Conservation (phyloP, 1,140 invertebrate species). For the Alviniconcha marisindica region DNA sequence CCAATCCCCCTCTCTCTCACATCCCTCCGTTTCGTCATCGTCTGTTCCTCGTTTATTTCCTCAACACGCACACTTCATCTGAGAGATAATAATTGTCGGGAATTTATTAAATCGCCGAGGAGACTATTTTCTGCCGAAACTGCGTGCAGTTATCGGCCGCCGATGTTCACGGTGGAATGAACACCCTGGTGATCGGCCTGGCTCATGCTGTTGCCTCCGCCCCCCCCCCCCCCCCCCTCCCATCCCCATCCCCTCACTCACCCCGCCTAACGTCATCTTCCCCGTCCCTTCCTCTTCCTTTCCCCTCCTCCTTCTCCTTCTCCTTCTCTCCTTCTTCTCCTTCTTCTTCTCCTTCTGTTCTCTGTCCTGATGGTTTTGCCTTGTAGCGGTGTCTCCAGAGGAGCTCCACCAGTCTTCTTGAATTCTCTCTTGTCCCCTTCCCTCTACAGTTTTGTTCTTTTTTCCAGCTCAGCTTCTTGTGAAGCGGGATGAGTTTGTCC, state of each 20-base stretch:
- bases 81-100: constrained; percentile 31
- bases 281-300: not conserved
- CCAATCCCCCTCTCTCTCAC: not conserved
- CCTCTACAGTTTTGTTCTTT: too few relatives aligned
- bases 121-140: not conserved
- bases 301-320: not conserved
- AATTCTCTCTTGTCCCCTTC: too few relatives aligned
- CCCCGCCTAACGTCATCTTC: not conserved
- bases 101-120: constrained; percentile 29
- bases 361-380: too few relatives aligned
- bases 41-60: constrained; percentile 28
- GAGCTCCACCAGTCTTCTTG: too few relatives aligned
- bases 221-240: not conserved
- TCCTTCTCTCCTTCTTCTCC: too few relatives aligned
- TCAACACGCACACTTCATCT: constrained; percentile 28
- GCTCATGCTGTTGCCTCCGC: not conserved
- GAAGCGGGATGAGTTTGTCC: too few relatives aligned
- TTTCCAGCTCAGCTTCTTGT: too few relatives aligned
- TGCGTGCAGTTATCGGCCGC: constrained; percentile 5
- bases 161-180: constrained; percentile 19
- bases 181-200: not conserved
- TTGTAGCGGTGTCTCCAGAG: too few relatives aligned
- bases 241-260: too few relatives aligned
- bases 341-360: too few relatives aligned
- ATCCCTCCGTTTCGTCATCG: constrained; percentile 12